A percentile compares a stretch with the other conserved stretches of the same genome.
These are phyloP conservation scores for Myiozetetes cayanensis DNA, from an alignment of 2,113 vertebrate species.

Conservation along the genomic window DNA sequence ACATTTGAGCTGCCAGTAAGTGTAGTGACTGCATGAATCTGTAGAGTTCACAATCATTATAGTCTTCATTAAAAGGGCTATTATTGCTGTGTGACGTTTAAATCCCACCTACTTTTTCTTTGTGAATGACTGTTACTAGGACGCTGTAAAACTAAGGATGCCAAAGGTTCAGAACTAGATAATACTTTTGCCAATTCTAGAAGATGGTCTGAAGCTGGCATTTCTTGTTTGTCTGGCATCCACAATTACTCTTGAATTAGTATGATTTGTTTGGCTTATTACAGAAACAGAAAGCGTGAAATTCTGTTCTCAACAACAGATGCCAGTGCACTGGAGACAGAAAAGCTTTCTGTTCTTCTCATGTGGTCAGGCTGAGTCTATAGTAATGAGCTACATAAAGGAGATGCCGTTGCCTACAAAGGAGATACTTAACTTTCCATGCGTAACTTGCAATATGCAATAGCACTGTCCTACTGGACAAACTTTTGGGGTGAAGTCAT, in stretches of 20 bases:
- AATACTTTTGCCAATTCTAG: neutral
- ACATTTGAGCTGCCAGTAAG: neutral
- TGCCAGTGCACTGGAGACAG: neutral
- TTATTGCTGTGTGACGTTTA: neutral
- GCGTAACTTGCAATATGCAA: neutral
- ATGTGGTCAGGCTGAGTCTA: neutral
- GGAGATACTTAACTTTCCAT: neutral
- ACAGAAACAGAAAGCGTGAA: neutral
- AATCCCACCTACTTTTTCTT: neutral
- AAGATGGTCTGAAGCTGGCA: neutral
- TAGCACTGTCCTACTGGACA: neutral
- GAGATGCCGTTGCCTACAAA: neutral
- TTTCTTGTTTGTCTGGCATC: conserved; percentile 21
- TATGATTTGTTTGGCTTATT: conserved; percentile 14
- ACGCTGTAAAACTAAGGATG: neutral
- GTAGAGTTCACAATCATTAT: neutral
- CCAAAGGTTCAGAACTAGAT: neutral
- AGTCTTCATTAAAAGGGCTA: neutral
- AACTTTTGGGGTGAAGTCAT: neutral
- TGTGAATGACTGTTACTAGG: neutral
- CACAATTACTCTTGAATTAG: conserved; percentile 24
- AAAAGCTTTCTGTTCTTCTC: conserved; percentile 5
- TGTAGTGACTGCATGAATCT: neutral
- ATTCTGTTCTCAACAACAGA: neutral
- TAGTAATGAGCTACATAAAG: neutral